Base-by-base conservation (phyloP, 2,113 vertebrate genomes). In the Polypterus bichir region DNA sequence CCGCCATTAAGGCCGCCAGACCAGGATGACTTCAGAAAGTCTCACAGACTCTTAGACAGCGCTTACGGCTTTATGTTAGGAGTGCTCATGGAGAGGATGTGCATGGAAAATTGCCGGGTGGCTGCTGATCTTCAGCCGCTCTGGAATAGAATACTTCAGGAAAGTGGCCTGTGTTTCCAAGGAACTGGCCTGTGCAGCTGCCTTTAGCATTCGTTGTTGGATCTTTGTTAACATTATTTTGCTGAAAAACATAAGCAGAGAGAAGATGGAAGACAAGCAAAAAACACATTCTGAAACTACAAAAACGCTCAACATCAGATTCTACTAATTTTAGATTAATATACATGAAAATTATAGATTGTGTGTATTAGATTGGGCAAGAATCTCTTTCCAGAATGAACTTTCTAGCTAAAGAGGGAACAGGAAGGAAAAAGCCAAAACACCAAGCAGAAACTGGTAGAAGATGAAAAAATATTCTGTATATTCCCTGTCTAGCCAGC, bases 121-220 rank as follows among this genome's bases (percentile, higher is more conserved):
- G 65, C 75, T 76, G 76, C 89, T 91, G 69, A 82, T 77, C 5
- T 83, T 71, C 64, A 84, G 77, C 4, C 67, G 83, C 62, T 83
- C 82, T 45, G 79, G 71, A 47, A 83, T 76, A 4, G 89, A 86
- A 66, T 83, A 91, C 69, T 92, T 92, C 27, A 85, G 67, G 66
- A 89, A 92, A 62, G 79, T 74, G 1, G 87, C 82, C 0, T 74
- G 80, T 2, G 72, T 79, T n/a, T 86, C 78, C 1, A 68, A 55
- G 1, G 53, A 60, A 2, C 77, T 73, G n/a, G 79, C 83, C n/a
- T 62, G 72, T 5, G 86, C 76, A 6, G 83, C 89, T 1, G 82
- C 76, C 9, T 48, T 59, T 4, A 78, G 80, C 76, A 89, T 78
- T 55, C 77, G 78, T 2, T 72, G 75, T 71, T 88, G 80, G 3